Percentiles rank a stretch among this genome's conserved stretches.
These are phyloP conservation scores for Cyanocitta stelleri DNA, from an alignment of 2,113 vertebrate species.

Conservation along the genomic window DNA sequence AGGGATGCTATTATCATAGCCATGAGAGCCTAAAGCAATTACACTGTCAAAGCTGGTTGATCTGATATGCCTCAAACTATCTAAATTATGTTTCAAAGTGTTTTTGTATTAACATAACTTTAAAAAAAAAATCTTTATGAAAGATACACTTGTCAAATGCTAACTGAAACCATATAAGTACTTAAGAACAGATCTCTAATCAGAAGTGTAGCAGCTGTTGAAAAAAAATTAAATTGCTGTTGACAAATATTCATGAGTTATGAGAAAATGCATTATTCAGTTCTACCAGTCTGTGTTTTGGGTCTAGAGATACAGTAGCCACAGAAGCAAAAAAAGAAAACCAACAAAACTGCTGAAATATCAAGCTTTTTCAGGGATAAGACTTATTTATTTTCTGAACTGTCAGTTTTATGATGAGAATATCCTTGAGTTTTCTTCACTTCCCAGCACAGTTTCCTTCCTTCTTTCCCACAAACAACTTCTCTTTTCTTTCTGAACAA, in stretches of 20 bases:
- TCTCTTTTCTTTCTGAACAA: not conserved
- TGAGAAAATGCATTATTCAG: not conserved
- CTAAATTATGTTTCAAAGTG: not conserved
- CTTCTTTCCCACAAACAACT: not conserved
- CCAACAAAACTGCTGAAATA: not conserved
- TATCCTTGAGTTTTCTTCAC: not conserved
- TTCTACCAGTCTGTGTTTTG: not conserved
- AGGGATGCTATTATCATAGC: not conserved
- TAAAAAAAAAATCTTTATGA: not conserved
- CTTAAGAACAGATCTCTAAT: not conserved
- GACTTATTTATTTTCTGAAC: not conserved
- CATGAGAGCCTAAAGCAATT: not conserved
- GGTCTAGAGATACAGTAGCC: not conserved
- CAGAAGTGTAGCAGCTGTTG: not conserved
- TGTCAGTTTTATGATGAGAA: not conserved
- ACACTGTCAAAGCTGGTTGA: not conserved
- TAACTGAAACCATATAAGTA: not conserved
- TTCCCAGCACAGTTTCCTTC: not conserved
- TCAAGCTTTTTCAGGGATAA: not conserved
- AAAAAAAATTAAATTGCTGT: not conserved
- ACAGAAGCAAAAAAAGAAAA: not conserved
- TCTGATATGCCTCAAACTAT: not conserved
- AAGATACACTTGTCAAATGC: not conserved
- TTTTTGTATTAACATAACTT: not conserved
- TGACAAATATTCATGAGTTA: not conserved